Evolutionary conservation across 2,888 invertebrate species (phyloP).

Genomic region (Sphinx pinastri): DNA sequence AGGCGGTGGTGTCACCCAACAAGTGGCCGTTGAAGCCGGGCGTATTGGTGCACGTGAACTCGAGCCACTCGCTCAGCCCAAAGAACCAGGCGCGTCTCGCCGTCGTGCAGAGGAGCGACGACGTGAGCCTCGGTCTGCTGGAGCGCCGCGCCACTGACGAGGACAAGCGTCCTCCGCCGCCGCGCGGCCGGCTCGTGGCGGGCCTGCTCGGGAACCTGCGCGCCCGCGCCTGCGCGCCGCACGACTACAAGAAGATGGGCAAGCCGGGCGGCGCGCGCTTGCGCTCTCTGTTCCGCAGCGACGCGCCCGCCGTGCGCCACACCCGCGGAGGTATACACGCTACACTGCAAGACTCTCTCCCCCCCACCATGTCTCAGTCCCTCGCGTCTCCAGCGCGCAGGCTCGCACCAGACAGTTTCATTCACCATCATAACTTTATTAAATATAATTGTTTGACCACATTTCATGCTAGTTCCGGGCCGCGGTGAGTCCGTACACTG

Average conservation of each 20-base stretch:
- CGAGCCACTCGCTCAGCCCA: constrained; percentile 88
- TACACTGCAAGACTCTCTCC: neutral
- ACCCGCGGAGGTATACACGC: constrained; percentile 80
- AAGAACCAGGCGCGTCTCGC: constrained; percentile 77
- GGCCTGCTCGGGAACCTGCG: constrained; percentile 69
- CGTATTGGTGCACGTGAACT: constrained; percentile 94
- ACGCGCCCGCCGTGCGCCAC: constrained; percentile 77
- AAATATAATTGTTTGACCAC: too few species aligned
- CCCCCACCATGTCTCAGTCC: neutral
- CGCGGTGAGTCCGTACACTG: too few species aligned
- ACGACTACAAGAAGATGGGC: constrained; percentile 77
- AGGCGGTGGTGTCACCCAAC: constrained; percentile 80
- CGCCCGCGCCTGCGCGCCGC: constrained; percentile 69
- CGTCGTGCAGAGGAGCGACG: constrained; percentile 52
- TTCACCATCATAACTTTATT: too few species aligned
- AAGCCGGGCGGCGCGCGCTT: constrained; percentile 70
- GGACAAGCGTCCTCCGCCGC: constrained; percentile 32
- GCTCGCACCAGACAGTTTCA: too few species aligned
- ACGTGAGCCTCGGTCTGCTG: constrained; percentile 69
- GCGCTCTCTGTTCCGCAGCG: constrained; percentile 75
- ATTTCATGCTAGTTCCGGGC: too few species aligned
- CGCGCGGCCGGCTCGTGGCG: constrained; percentile 63
- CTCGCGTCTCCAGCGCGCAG: neutral
- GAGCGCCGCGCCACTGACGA: constrained; percentile 52
- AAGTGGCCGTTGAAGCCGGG: constrained; percentile 96